phyloP scores from a whole-genome alignment of 2,797 vertebrate species.

The Falco concolor region DNA sequence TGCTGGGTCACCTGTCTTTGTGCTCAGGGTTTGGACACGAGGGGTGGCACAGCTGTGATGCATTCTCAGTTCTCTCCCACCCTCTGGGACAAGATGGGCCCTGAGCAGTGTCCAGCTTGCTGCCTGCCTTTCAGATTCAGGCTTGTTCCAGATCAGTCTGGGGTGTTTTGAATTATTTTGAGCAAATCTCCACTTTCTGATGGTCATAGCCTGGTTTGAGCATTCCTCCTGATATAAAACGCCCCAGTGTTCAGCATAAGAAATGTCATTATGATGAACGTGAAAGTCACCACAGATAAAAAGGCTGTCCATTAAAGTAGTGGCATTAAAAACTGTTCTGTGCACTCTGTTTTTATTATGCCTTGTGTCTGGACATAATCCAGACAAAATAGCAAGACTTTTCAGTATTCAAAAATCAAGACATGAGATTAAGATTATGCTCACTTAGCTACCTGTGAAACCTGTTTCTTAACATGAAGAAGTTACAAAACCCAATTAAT shows the following conservation, averaged over 20 bases:
- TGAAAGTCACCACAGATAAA: background rate
- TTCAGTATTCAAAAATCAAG: background rate
- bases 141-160: background rate
- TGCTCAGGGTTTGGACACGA: background rate
- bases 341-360: background rate
- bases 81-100: background rate
- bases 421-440: background rate
- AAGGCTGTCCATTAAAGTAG: background rate
- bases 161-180: background rate
- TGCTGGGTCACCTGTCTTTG: background rate
- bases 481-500: background rate
- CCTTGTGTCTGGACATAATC: background rate
- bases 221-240: background rate
- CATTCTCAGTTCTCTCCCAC: background rate
- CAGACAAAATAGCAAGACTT: background rate
- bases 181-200: background rate
- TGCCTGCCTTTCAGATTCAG: background rate
- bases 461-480: background rate
- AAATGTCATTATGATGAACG: background rate
- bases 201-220: background rate
- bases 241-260: background rate
- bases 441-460: background rate
- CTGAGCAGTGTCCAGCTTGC: background rate
- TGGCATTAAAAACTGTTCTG: background rate
- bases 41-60: background rate